phyloP scores from a whole-genome alignment of 2,888 invertebrate species.

The Chaetogeoica ovagalla region DNA sequence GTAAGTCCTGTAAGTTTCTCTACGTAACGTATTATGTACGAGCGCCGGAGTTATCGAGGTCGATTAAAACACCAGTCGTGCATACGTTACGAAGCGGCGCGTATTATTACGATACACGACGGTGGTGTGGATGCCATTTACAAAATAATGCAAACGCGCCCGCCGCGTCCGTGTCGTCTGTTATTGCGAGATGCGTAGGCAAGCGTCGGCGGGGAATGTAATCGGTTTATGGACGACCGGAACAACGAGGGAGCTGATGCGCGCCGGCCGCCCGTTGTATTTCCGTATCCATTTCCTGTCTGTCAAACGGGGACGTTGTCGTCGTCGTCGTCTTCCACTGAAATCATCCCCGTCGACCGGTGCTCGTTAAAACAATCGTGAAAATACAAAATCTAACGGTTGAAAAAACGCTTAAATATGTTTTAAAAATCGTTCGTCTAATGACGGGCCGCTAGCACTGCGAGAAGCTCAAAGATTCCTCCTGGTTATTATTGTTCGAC shows the following conservation, averaged over 20 bases:
- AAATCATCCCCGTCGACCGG: too few species aligned
- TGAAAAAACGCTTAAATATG: too few species aligned
- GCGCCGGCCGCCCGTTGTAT: conserved; percentile 1
- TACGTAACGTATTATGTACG: too few species aligned
- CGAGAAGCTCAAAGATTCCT: too few species aligned
- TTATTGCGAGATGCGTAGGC: not conserved
- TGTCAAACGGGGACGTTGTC: not conserved
- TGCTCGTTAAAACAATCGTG: not conserved
- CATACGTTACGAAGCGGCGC: not conserved
- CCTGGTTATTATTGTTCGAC: too few species aligned
- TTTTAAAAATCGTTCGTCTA: too few species aligned
- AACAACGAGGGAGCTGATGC: not conserved
- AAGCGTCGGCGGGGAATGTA: not conserved
- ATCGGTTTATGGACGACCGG: conserved; percentile 43
- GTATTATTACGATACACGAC: not conserved
- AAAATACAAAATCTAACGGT: too few species aligned
- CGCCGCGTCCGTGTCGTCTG: not conserved
- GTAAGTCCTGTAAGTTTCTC: not conserved
- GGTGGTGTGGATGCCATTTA: too few species aligned
- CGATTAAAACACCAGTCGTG: conserved; percentile 38
- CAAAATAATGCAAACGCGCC: conserved; percentile 12
- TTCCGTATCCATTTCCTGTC: conserved; percentile 43
- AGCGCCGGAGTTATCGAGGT: conserved; percentile 31
- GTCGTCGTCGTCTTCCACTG: not conserved
- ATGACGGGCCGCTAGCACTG: too few species aligned